These are phyloP conservation scores for Micromussa lordhowensis DNA, from an alignment of 92 coral and sea anemone genomes.

Conservation along the genomic window DNA sequence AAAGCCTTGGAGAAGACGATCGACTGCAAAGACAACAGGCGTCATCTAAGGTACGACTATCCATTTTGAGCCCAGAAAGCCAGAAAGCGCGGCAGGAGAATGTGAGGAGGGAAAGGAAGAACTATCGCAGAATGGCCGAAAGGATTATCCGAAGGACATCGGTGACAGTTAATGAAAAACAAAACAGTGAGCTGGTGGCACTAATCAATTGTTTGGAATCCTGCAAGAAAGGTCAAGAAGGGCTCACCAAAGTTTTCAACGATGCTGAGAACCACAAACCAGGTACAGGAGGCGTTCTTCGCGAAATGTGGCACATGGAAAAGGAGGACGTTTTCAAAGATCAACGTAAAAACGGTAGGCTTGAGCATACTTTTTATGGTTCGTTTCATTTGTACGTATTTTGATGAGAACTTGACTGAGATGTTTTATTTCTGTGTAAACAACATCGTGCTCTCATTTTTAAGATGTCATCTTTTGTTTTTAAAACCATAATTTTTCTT, in stretches of 20 bases:
- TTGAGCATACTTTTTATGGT: not conserved
- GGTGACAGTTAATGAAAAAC: constrained; percentile 31
- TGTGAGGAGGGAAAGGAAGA: constrained; percentile 27
- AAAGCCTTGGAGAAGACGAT: too few species aligned
- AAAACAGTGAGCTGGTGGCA: constrained; percentile 24
- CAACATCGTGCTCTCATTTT: too few species aligned
- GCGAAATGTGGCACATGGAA: constrained; percentile 48
- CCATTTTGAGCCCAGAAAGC: constrained; percentile 25
- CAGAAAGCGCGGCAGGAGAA: constrained; percentile 25
- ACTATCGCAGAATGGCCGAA: constrained; percentile 18
- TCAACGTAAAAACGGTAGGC: constrained; percentile 42
- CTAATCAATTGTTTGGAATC: constrained; percentile 33
- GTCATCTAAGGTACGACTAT: not conserved
- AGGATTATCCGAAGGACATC: constrained; percentile 32
- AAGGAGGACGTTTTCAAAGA: constrained; percentile 33
- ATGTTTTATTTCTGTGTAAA: too few species aligned
- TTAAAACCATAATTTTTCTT: too few species aligned
- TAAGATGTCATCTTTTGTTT: too few species aligned
- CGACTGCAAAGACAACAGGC: too few species aligned
- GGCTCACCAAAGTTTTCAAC: constrained; percentile 16
- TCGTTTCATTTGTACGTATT: too few species aligned
- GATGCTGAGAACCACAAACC: constrained; percentile 50
- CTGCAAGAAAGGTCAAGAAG: constrained; percentile 36
- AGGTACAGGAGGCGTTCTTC: constrained; percentile 23
- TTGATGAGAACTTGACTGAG: too few species aligned